Evolutionary conservation across 2,888 invertebrate genomes (phyloP), one percentile per base, ranked within the genome.

Genomic region (Margaritifera margaritifera): DNA sequence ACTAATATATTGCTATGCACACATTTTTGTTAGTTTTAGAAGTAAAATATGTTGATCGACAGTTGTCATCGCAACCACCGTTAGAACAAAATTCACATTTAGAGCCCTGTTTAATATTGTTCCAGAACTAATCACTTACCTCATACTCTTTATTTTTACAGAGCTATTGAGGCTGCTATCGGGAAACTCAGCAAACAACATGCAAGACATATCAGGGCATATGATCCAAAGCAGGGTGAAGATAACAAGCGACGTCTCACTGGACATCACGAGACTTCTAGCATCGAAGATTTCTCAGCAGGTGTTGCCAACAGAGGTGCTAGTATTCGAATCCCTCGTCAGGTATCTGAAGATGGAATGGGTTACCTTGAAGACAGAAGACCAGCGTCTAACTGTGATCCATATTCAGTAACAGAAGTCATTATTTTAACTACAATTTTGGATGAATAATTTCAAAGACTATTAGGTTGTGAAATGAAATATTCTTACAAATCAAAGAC

Each of bases 321-420:
- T 90, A 97, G 96, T 89, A 95, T 99, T 90, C 94, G 99, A 56
- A 87, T 87, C 62, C 86, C 87, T 58, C 80, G 84, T 60, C 84
- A 93, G 20, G 96, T 96, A 42, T 96, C 96, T 50, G 96, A 96
- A 82, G 95, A 96, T 11, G 95, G 95, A 89, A 95, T 94, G 89
- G 98, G 98, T n/a, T 98, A 98, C 89, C 92, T 98, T 81, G 98
- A 98, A 90, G 98, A 98, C 91, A 93, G 98, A 79, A 93, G 98
- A 84, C 89, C 90, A 6, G 84, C 89, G 2, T 89, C 89, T 24
- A 90, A 90, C 78, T 88, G 88, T 80, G 90, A 90, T 74, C 90
- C 90, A 2, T 90, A 90, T 78, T 66, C 82, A 6, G 90, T 90
- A 18, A 89, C 89, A 6, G 86, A 88, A 66, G 82, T 82, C 5